A percentile compares a stretch with the other conserved stretches of the same genome.
Evolutionary conservation across 1,140 invertebrate genomes (phyloP).

Genomic region (Lordiphosa clarofinis): DNA sequence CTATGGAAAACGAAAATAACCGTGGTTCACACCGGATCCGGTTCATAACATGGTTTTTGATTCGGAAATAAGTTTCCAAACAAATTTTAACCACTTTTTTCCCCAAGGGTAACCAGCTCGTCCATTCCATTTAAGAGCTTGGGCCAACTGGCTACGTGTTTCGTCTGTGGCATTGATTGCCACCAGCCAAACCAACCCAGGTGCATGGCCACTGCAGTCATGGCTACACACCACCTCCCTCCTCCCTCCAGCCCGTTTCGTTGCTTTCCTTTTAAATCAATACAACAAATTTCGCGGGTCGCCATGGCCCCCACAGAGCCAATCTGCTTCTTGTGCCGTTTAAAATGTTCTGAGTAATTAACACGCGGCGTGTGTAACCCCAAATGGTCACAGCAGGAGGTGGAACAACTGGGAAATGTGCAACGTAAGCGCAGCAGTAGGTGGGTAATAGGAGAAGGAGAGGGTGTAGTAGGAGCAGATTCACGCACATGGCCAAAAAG

Average conservation of each 20-base stretch:
- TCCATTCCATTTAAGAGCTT: background rate
- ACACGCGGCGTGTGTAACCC: conserved; percentile 72
- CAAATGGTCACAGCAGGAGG: conserved; percentile 48
- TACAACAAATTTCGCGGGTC: conserved; percentile 70
- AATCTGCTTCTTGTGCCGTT: conserved; percentile 47
- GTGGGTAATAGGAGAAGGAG: background rate
- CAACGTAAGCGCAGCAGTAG: conserved; percentile 55
- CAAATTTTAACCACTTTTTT: no score
- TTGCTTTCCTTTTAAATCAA: conserved; percentile 58
- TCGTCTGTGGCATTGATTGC: conserved; percentile 60
- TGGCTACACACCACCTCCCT: conserved; percentile 5
- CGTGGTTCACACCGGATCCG: no score
- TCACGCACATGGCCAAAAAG: conserved; percentile 51
- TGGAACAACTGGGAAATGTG: conserved; percentile 48
- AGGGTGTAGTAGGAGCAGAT: conserved; percentile 1
- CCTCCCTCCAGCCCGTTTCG: no score
- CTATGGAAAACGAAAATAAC: no score
- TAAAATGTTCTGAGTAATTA: conserved; percentile 76
- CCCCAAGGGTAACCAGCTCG: background rate
- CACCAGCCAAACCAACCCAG: conserved; percentile 32
- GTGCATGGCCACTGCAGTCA: conserved; percentile 17
- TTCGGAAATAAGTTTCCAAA: no score
- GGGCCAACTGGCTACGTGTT: conserved; percentile 29
- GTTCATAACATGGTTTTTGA: no score
- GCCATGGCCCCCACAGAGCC: conserved; percentile 33